Evolutionary conservation across 2,113 vertebrate species (phyloP).

Genomic region (Corythoichthys haematopterus): DNA sequence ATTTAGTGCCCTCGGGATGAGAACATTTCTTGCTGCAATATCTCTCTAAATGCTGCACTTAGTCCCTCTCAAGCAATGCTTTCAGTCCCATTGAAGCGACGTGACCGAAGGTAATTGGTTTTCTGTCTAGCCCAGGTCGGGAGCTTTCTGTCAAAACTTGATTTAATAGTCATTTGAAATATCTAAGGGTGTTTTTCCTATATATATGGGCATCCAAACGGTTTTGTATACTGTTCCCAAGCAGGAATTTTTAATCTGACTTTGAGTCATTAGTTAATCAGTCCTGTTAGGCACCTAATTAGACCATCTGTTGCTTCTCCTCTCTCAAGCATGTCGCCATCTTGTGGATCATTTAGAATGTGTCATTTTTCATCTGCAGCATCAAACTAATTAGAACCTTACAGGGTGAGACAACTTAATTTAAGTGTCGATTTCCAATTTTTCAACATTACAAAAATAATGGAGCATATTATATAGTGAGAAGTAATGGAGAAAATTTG

Average conservation of each 20-base stretch:
- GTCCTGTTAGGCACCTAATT: conserved; percentile 20
- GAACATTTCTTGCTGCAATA: conserved; percentile 4
- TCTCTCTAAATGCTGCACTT: conserved; percentile 17
- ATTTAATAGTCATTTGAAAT: not conserved
- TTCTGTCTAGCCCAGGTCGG: not conserved
- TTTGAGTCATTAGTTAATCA: conserved; percentile 26
- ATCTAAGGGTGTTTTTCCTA: not conserved
- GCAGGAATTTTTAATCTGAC: not conserved
- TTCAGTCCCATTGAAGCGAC: not conserved
- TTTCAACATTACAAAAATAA: not conserved
- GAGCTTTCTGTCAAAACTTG: not conserved
- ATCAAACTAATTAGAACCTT: conserved; percentile 7
- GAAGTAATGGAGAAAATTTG: no score
- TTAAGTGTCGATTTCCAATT: not conserved
- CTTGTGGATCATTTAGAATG: conserved; percentile 51
- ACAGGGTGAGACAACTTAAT: not conserved
- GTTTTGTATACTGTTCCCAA: not conserved
- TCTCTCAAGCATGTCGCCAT: conserved; percentile 49
- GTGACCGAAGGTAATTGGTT: conserved; percentile 9
- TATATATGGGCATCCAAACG: not conserved
- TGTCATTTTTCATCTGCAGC: conserved; percentile 17
- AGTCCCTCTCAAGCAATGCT: conserved; percentile 1
- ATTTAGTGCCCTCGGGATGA: not conserved
- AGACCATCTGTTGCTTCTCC: conserved; percentile 48
- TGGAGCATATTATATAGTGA: not conserved